Evolutionary conservation across 2,797 vertebrate species (phyloP).

Genomic region (Anniella stebbinsi): DNA sequence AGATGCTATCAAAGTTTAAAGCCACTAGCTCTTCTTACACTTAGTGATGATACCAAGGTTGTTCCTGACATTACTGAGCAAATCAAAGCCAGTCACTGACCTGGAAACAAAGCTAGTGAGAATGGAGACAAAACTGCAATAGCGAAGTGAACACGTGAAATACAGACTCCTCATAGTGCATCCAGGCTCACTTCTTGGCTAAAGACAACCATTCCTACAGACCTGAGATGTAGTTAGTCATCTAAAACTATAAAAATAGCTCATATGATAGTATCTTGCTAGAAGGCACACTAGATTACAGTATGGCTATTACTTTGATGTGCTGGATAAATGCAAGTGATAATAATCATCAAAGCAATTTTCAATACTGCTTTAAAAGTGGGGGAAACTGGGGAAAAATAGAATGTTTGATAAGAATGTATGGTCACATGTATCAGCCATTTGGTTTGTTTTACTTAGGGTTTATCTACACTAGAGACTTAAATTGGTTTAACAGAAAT

Average conservation of each 20-base stretch:
- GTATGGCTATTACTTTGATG: neutral
- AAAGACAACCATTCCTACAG: neutral
- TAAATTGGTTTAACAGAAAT: neutral
- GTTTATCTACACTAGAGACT: neutral
- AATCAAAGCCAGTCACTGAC: neutral
- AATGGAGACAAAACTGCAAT: neutral
- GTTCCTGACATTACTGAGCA: slow-evolving; percentile 12
- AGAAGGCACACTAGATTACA: neutral
- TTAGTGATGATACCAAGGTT: neutral
- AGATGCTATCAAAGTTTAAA: neutral
- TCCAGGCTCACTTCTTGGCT: neutral
- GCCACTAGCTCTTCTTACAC: neutral
- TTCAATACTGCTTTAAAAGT: neutral
- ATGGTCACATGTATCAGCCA: neutral
- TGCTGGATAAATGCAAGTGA: neutral
- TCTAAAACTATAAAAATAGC: slow-evolving; percentile 6
- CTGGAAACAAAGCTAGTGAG: neutral
- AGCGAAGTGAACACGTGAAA: accelerated
- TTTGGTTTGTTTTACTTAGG: neutral
- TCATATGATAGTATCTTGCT: neutral
- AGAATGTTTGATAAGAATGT: neutral
- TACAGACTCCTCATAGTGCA: neutral
- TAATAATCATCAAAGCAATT: neutral
- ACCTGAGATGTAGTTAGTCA: neutral
- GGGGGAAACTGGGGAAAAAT: neutral